Evolutionary conservation across 92 coral and sea anemone genomes (phyloP).

Genomic region (Metridium senile): DNA sequence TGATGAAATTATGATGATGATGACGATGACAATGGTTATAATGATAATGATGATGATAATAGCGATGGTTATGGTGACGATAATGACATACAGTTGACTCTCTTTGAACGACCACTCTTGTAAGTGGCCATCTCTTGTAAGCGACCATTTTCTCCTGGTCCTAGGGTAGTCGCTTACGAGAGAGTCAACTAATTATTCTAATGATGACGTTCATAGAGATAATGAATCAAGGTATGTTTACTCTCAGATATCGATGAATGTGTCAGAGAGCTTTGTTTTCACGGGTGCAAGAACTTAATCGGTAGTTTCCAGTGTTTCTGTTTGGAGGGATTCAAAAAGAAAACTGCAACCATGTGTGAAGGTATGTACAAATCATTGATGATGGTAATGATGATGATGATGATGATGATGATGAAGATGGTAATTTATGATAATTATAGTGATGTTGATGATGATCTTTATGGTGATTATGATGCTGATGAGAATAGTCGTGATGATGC

Average conservation of each 20-base stretch:
- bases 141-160: too few species aligned
- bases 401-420: background rate
- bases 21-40: background rate
- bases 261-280: slow-evolving; percentile 55
- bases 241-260: slow-evolving; percentile 83
- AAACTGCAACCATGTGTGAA: slow-evolving; percentile 25
- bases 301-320: slow-evolving; percentile 80
- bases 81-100: too few species aligned
- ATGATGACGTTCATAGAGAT: too few species aligned
- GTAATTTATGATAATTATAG: background rate
- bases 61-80: background rate
- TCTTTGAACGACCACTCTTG: too few species aligned
- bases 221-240: too few species aligned
- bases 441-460: too few species aligned
- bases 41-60: background rate
- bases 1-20: too few species aligned
- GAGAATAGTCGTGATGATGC: background rate
- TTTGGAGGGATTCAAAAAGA: slow-evolving; percentile 51
- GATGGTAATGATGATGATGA: background rate
- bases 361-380: slow-evolving; percentile 23
- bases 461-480: background rate
- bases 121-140: too few species aligned
- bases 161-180: too few species aligned
- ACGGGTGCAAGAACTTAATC: slow-evolving; percentile 64
- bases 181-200: too few species aligned